Evolutionary conservation across 2,797 vertebrate species (phyloP), one percentile per base, ranked within the genome.

Genomic region (Adrianichthys oophorus): DNA sequence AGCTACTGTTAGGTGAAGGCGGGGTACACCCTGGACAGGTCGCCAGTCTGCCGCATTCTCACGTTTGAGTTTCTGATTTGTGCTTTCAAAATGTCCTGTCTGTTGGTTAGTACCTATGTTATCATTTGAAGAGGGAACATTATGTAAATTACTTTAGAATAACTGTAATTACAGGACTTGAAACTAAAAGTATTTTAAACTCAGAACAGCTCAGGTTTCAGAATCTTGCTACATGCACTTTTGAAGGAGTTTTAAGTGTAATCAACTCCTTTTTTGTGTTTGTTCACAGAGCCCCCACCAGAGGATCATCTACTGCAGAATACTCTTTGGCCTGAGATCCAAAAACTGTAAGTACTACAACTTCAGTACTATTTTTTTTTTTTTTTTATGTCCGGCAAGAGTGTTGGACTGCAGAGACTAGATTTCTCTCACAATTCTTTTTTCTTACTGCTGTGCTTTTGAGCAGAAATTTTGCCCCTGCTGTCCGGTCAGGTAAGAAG

Each of bases 251-350:
- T 59, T 65, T 56, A n/a, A 45, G 52, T 50, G 41, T 21, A 6
- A 48, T 59, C 29, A 43, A 61, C 15, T 60, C 4, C 74, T 14
- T 63, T 42, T 12, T 17, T 63, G 24, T 57, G 37, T 51, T 58
- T 59, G n/a, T 48, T 37, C 1, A 1, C 74, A 99, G 97, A 96
- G 71, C 98, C 97, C 48, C 97, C 97, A 17, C 92, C 96, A 63
- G 98, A 99, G 74, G 95, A 98, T 87, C 92, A 98, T 79, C 94
- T 99, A 71, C 91, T 98, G 55, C 98, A 99, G 87, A 98, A 98
- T 87, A 98, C 96, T 7, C 87, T 98, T 47, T 99, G 98, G 98
- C 97, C 97, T 41, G 98, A 99, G 89, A 91, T 97, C 80, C 96
- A 98, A 83, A 99, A 99, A 81, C 82, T 98, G 97, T 98, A 91